These are phyloP conservation scores for Gymnothorax javanicus DNA, from an alignment of 2,797 vertebrate genomes.

Conservation along the genomic window DNA sequence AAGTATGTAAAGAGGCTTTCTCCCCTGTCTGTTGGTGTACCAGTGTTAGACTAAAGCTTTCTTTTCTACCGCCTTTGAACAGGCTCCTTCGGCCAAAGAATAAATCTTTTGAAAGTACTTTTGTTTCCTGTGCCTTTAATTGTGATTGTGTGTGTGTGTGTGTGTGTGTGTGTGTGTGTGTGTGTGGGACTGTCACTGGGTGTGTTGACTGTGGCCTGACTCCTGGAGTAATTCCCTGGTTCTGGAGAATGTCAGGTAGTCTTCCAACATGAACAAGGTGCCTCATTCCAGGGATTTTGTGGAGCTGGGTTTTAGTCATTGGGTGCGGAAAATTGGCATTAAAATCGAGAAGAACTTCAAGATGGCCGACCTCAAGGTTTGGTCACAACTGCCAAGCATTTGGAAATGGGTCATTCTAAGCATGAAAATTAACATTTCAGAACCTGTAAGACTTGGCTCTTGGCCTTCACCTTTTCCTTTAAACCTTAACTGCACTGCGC, in stretches of 20 bases:
- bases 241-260: too few relatives aligned
- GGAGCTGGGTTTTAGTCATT: too few relatives aligned
- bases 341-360: too few relatives aligned
- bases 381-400: too few relatives aligned
- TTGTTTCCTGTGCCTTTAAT: constrained; percentile 18
- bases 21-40: constrained; percentile 57
- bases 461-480: background rate
- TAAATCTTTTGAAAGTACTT: constrained; percentile 68
- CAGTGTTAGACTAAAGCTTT: constrained; percentile 58
- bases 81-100: constrained; percentile 90
- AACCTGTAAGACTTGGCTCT: background rate
- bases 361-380: too few relatives aligned
- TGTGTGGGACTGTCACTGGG: background rate
- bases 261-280: too few relatives aligned
- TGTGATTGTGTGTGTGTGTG: background rate
- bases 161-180: background rate
- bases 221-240: too few relatives aligned
- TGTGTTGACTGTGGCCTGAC: background rate
- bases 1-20: constrained; percentile 48
- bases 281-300: too few relatives aligned
- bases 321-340: too few relatives aligned
- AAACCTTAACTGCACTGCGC: background rate
- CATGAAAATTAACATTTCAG: background rate
- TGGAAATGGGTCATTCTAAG: background rate
- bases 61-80: constrained; percentile 67